Percentiles rank a stretch among this genome's conserved stretches.
Conservation (phyloP, 2,888 invertebrate species). For the Eristalis intricaria region DNA sequence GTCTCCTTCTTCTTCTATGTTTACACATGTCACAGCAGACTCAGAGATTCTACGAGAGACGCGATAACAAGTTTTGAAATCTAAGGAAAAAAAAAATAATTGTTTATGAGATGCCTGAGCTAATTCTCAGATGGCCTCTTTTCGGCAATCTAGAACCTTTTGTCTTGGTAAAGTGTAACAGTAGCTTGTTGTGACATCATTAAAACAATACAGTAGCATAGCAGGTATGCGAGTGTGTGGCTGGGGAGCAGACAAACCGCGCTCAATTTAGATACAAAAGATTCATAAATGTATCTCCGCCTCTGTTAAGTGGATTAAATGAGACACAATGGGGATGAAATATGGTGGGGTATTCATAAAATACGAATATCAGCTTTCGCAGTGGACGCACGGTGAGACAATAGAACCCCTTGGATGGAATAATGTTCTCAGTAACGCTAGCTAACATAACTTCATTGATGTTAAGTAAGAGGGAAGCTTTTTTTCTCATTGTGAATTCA, state of each 20-base stretch:
- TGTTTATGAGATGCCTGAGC: neutral
- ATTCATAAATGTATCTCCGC: constrained; percentile 43
- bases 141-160: constrained; percentile 10
- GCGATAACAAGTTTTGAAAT: neutral
- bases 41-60: neutral
- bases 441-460: neutral
- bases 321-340: constrained; percentile 15
- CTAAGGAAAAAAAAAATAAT: neutral
- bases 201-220: constrained; percentile 45
- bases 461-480: neutral
- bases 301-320: constrained; percentile 37
- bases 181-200: constrained; percentile 30
- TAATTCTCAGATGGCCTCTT: neutral
- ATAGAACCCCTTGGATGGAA: constrained; percentile 2
- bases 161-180: constrained; percentile 5
- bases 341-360: constrained; percentile 8
- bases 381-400: neutral
- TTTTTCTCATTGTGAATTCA: neutral
- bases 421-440: constrained; percentile 7
- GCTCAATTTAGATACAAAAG: constrained; percentile 52
- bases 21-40: constrained; percentile 16
- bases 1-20: constrained; percentile 2
- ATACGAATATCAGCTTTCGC: constrained; percentile 41
- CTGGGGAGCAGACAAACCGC: constrained; percentile 19
- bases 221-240: constrained; percentile 8